Conservation (phyloP, 2,888 invertebrate species). For the Caenorhabditis sp. region DNA sequence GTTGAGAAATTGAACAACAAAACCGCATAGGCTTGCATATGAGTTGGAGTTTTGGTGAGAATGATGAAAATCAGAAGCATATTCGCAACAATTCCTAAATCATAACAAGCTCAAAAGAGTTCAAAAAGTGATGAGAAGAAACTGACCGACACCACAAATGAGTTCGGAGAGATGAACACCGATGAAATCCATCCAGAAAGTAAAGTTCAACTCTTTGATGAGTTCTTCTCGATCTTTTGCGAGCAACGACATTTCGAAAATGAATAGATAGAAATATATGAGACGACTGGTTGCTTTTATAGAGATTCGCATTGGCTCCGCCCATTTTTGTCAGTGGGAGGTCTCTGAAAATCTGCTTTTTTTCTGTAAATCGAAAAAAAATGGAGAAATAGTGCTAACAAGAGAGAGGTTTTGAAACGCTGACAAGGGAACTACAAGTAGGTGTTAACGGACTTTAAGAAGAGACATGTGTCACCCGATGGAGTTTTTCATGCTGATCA, state of each 20-base stretch:
- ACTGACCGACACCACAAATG: conserved; percentile 1
- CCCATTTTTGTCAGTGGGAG: not conserved
- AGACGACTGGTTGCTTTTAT: not conserved
- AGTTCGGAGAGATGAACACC: not conserved
- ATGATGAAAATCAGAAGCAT: conserved; percentile 23
- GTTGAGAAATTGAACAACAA: conserved; percentile 45
- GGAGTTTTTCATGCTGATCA: no score
- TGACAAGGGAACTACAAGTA: no score
- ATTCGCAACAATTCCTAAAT: conserved; percentile 25
- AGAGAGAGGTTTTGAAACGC: no score
- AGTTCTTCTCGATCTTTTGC: not conserved
- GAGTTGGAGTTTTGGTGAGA: conserved; percentile 25
- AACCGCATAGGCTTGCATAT: conserved; percentile 35
- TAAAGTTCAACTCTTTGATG: not conserved
- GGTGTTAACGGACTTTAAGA: no score
- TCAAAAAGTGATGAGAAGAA: not conserved
- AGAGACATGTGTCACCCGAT: no score
- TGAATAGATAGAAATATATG: not conserved
- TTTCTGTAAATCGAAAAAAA: no score
- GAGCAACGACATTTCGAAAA: not conserved
- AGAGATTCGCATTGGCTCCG: not conserved
- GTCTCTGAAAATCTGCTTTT: no score
- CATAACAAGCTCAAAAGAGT: not conserved
- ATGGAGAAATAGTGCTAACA: no score
- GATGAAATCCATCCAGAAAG: not conserved